Evolutionary conservation across 1,140 invertebrate genomes (phyloP).

Genomic region (Dufourea novaeangliae): DNA sequence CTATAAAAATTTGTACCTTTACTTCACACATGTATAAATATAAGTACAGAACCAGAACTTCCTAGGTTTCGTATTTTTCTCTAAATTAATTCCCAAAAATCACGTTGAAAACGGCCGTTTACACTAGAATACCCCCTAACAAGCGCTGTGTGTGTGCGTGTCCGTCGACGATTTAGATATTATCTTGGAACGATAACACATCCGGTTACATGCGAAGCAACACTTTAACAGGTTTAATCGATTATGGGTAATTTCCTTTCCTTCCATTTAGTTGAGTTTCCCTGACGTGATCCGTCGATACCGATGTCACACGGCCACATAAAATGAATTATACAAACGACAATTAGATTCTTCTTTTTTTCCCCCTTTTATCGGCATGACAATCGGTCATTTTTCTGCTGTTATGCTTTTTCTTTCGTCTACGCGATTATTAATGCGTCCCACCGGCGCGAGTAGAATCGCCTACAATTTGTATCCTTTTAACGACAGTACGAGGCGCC

Average conservation of each 20-base stretch:
- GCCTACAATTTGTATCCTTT: slow-evolving; percentile 21
- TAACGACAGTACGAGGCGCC: no score
- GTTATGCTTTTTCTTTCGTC: neutral
- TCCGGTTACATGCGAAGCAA: neutral
- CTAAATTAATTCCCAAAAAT: no score
- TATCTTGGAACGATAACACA: neutral
- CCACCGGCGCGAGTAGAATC: neutral
- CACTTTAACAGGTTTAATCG: neutral
- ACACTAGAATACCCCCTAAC: no score
- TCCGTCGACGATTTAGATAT: no score
- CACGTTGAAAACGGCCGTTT: no score
- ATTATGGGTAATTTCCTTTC: neutral
- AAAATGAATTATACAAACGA: neutral
- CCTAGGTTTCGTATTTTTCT: no score
- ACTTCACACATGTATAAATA: no score
- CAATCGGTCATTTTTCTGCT: neutral
- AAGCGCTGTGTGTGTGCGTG: no score
- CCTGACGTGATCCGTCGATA: neutral
- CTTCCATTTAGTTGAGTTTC: neutral
- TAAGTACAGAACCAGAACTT: no score
- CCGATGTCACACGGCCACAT: neutral
- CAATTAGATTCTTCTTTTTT: neutral
- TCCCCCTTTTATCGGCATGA: neutral
- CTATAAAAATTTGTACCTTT: no score
- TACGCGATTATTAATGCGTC: neutral